Evolutionary conservation across 2,888 invertebrate species (phyloP), one percentile per base, ranked within the genome.

Genomic region (Drosophila atroscutellata): DNA sequence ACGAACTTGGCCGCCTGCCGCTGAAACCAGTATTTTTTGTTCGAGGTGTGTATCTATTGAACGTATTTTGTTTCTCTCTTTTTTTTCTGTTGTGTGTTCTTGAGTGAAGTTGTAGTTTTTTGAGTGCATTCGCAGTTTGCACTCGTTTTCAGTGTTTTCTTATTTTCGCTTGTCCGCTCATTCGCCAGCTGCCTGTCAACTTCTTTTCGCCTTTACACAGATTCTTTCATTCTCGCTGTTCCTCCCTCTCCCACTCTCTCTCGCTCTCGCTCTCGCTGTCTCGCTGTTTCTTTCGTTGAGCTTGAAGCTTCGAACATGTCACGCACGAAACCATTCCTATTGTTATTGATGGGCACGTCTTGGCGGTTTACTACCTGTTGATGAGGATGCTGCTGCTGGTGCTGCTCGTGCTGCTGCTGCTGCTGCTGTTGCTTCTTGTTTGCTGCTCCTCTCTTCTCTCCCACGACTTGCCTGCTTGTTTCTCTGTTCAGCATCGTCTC

Each of bases 331-430:
- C 71, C 77, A 73, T 84, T 85, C 85, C 85, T 77, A 80, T 83
- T 86, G 63, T 64, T 76, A 73, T 80, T 80, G 79, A 79, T 86
- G 90, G 81, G 91, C 91, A 91, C 91, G 91, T 91, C 91, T 88
- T 80, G 81, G 73, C 82, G 76, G 83, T 90, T 90, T 90, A 91
- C 91, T 91, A 91, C 92, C 91, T 91, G 92, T 90, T 90, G 90
- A 82, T 83, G 83, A 71, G 72, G 75, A 75, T 78, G 75, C 74
- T 72, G 76, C 63, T 57, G 61, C 61, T 30, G 30, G 24, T 24
- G 24, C 2, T 24, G 24, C 24, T 24, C 0, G 2, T 26, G 26
- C 3, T 62, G 61, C 64, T 64, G 71, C 28, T 42, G 9, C 28
- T 42, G 9, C 36, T 42, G 18, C 37, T 37, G 20, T 13, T 49